Percentiles rank a stretch among this genome's conserved stretches.
Evolutionary conservation across 2,797 vertebrate genomes (phyloP).

Genomic region (Anabas testudineus): DNA sequence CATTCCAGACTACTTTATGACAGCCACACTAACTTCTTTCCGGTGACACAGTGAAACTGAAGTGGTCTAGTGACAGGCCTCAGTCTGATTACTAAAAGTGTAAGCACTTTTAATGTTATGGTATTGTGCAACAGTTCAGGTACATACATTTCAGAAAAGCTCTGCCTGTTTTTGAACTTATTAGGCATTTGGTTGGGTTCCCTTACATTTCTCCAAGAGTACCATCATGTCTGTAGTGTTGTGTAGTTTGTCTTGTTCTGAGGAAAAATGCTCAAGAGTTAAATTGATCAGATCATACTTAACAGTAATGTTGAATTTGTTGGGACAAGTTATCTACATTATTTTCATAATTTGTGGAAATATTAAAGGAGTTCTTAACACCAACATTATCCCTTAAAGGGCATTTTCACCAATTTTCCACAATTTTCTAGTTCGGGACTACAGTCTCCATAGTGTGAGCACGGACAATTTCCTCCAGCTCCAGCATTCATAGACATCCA

Average conservation of each 20-base stretch:
- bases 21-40: slow-evolving; percentile 18
- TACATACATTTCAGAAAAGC: slow-evolving; percentile 58
- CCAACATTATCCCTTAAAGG: not conserved
- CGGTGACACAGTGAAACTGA: not conserved
- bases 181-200: slow-evolving; percentile 48
- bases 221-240: slow-evolving; percentile 58
- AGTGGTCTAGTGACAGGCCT: not conserved
- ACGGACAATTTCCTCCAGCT: not conserved
- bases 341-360: not conserved
- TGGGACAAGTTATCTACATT: not conserved
- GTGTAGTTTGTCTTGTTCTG: slow-evolving; percentile 74
- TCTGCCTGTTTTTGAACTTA: slow-evolving; percentile 51
- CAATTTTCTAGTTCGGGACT: not conserved
- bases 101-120: too few species aligned
- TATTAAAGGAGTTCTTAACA: not conserved
- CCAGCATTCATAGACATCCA: too few species aligned
- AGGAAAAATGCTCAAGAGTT: slow-evolving; percentile 68
- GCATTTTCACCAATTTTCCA: too few species aligned
- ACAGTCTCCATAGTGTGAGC: not conserved
- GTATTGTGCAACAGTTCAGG: slow-evolving; percentile 35
- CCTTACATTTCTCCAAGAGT: slow-evolving; percentile 63
- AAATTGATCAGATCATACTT: slow-evolving; percentile 26
- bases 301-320: not conserved
- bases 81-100: not conserved
- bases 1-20: slow-evolving; percentile 17